Base-by-base conservation (phyloP, 2,113 vertebrate genomes). In the Lipophrys pholis region DNA sequence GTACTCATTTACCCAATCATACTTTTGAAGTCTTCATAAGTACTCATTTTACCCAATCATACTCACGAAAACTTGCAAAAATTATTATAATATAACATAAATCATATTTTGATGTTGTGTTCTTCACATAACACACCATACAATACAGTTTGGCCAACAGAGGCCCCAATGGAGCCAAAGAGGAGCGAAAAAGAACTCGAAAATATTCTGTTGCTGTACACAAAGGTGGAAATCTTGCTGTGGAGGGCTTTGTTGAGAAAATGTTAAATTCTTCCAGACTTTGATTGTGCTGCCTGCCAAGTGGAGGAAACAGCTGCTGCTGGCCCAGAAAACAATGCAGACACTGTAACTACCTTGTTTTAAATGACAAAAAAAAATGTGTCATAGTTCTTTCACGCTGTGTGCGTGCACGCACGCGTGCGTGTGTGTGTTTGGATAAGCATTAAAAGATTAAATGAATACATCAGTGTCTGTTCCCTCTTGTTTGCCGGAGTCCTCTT, bases 291-390 rank as follows among this genome's bases (percentile, higher is more conserved):
- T 80, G 40, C 50, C 49, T 7, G 85, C 81, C 77, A 85, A 83
- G 84, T 54, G 60, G 53, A 90, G 89, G 89, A 90, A 90, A 60
- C 87, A 87, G 84, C 78, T 85, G 80, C 76, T 62, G 71, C 58
- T 70, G 80, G 40, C 61, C 21, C 62, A 60, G 78, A 82, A 86
- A 90, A 87, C 84, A 83, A 90, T 84, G 71, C 80, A 70, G 49
- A 86, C 69, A 52, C 73, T 77, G 65, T 79, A 86, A 82, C 53
- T 54, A 69, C 82, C 67, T 85, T 73, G 80, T 73, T 83, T 78
- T 51, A 77, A 78, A 85, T 73, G 83, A 84, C 53, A 2, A 30
- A 71, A 76, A 82, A 86, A 68, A 62, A 64, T 67, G 62, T 76
- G 80, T 72, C 76, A 82, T 41, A 60, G 16, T 65, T 76, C 52